Evolutionary conservation across 2,113 vertebrate genomes (phyloP), one percentile per base, ranked within the genome.

Genomic region (Spea bombifrons): DNA sequence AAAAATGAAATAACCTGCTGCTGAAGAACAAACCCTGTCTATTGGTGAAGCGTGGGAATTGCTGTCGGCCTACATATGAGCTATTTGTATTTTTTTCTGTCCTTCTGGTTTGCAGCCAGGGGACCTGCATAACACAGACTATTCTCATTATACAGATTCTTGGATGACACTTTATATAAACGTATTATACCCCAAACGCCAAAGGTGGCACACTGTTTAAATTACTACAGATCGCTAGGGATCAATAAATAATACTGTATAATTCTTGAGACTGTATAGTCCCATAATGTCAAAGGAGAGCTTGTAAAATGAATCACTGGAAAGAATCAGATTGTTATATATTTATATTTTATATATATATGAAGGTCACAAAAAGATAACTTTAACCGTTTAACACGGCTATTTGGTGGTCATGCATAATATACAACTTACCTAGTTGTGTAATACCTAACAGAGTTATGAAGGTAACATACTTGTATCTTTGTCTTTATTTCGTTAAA

Each of bases 81-180:
- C 3, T 17, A 49, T 4, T 50, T 4, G 17, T 53, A 30, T 13
- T 16, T 63, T n/a, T 13, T 16, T 63, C 5, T 59, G 45, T 46
- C 5, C 43, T 61, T 17, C 30, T 10, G 15, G 47, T 43, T 50
- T 43, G 30, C 7, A 50, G 59, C 30, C 63, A 30, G n/a, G 47
- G 30, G 63, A 75, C 47, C 4, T 75, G 45, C 47, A 65, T 52
- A 13, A 10, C 53, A 12, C 9, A 9, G 10, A 30, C 5, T 50
- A 17, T 61, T 46, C 53, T 59, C 8, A 76, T 68, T 47, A 59
- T 44, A 68, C 43, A 59, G 43, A 76, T 68, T 43, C 66, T 52
- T 57, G 53, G 44, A 48, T 76, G 49, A 76, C 74, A 76, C 43
- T 7, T 45, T 66, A 67, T 67, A 76, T 57, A 67, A 76, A 67